These are phyloP conservation scores for Paraplagusia blochii DNA, from an alignment of 2,113 vertebrate species.

Conservation along the genomic window DNA sequence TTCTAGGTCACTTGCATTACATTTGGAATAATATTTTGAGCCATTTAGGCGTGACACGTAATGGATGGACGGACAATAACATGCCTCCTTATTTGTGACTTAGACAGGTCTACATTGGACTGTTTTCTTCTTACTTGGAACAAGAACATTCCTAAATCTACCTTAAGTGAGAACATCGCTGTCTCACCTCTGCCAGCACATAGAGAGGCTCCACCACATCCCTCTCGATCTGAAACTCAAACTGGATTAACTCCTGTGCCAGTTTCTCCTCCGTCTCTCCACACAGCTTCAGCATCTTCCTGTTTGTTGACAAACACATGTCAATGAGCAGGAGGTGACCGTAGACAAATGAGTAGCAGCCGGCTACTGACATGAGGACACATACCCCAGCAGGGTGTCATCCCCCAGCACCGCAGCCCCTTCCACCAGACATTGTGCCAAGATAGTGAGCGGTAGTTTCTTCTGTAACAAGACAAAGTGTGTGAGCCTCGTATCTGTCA, in stretches of 20 bases:
- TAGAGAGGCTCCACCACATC: slow-evolving; percentile 95
- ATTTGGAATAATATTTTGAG: too few species aligned
- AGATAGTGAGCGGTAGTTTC: slow-evolving; percentile 89
- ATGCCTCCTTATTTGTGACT: too few species aligned
- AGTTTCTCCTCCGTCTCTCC: slow-evolving; percentile 93
- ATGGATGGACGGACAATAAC: too few species aligned
- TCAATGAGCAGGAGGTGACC: slow-evolving; percentile 16
- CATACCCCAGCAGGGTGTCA: slow-evolving; percentile 91
- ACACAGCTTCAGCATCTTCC: slow-evolving; percentile 94
- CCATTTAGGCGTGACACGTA: too few species aligned
- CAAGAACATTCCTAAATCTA: too few species aligned
- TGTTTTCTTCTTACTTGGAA: too few species aligned
- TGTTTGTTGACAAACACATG: slow-evolving; percentile 55
- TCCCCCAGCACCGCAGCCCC: slow-evolving; percentile 92
- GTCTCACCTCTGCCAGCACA: slow-evolving; percentile 87
- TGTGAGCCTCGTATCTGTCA: too few species aligned
- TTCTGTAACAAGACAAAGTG: slow-evolving; percentile 78
- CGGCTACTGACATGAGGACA: slow-evolving; percentile 34
- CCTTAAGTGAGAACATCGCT: neutral
- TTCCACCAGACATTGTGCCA: slow-evolving; percentile 94
- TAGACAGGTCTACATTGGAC: too few species aligned
- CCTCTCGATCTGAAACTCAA: slow-evolving; percentile 91
- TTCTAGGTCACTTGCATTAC: too few species aligned
- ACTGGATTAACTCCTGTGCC: slow-evolving; percentile 94
- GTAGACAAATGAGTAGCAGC: slow-evolving; percentile 11